phyloP scores from a whole-genome alignment of 2,113 vertebrate genomes.

The Sorex araneus region DNA sequence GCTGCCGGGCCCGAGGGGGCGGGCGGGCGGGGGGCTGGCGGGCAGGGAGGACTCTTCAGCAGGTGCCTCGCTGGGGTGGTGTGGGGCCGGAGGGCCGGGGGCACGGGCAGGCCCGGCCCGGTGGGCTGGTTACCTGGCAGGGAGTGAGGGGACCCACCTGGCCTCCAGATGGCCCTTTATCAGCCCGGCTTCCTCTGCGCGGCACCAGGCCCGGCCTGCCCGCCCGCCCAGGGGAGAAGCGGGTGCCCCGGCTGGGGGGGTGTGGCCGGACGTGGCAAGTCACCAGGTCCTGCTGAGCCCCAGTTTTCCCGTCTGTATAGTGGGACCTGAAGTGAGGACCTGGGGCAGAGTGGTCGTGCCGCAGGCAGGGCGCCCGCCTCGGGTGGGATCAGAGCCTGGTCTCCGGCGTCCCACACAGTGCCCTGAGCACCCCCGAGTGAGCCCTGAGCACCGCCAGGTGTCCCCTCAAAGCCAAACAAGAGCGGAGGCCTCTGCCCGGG shows the following conservation, averaged over 20 bases:
- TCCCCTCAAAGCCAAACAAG: too few relatives aligned
- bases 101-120: not conserved
- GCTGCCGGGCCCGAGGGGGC: constrained; percentile 72
- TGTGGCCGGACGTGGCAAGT: not conserved
- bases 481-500: too few relatives aligned
- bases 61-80: not conserved
- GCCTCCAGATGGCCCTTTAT: constrained; percentile 76
- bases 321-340: not conserved
- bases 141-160: constrained; percentile 73
- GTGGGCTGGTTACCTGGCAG: constrained; percentile 69
- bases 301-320: constrained; percentile 17
- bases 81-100: not conserved
- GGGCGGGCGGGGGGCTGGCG: constrained; percentile 71
- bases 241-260: too few relatives aligned
- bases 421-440: too few relatives aligned
- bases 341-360: too few relatives aligned
- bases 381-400: too few relatives aligned
- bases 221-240: too few relatives aligned
- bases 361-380: too few relatives aligned
- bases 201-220: not conserved
- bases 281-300: not conserved
- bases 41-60: not conserved
- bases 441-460: too few relatives aligned
- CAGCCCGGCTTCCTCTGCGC: not conserved
- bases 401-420: too few relatives aligned